A percentile compares a stretch with the other conserved stretches of the same genome.
Conservation (phyloP, 2,888 invertebrate species). For the Tuta absoluta region DNA sequence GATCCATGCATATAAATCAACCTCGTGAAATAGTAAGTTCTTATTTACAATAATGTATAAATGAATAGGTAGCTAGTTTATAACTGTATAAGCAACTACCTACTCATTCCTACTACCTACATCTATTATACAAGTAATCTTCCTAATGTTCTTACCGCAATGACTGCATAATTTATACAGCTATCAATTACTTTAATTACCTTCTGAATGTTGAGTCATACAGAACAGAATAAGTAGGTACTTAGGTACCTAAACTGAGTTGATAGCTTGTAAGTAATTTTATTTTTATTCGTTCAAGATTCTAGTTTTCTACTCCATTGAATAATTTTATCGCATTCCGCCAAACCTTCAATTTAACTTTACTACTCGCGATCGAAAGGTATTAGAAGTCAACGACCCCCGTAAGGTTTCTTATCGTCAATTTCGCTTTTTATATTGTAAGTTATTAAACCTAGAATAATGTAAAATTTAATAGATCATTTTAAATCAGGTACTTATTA, state of each 20-base stretch:
- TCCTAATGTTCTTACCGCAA: conserved; percentile 8
- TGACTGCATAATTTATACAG: not conserved
- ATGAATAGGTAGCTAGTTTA: not conserved
- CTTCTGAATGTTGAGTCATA: conserved; percentile 4
- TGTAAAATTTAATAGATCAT: not conserved
- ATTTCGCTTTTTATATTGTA: not conserved
- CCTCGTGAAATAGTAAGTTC: too few relatives aligned
- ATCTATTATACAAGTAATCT: not conserved
- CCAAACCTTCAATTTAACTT: conserved; percentile 10
- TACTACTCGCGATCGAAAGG: conserved; percentile 7
- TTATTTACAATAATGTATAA: too few relatives aligned
- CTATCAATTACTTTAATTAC: conserved; percentile 11
- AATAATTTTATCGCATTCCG: conserved; percentile 6
- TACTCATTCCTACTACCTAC: not conserved
- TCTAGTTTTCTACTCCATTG: conserved; percentile 1
- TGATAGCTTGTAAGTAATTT: not conserved
- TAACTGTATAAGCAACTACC: not conserved
- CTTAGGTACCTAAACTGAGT: too few relatives aligned
- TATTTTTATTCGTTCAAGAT: not conserved
- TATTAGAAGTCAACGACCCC: not conserved
- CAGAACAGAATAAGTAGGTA: not conserved
- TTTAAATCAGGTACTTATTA: too few relatives aligned
- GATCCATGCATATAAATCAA: too few relatives aligned
- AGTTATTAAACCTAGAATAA: too few relatives aligned
- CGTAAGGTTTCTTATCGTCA: not conserved